Conservation (phyloP, 2,888 invertebrate species). For the Hyposoter dolosus region DNA sequence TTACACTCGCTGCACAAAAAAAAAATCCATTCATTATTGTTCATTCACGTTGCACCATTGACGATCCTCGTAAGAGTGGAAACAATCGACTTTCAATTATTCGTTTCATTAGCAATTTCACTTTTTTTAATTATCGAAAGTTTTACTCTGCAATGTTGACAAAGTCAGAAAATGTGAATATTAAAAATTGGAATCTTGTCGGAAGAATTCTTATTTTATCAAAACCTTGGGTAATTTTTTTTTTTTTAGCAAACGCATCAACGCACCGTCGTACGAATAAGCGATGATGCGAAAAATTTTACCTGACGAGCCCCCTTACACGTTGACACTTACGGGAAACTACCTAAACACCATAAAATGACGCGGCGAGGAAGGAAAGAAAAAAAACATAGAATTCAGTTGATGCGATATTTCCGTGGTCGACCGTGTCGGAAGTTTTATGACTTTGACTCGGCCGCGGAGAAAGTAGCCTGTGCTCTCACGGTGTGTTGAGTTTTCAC, state of each 20-base stretch:
- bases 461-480: slow-evolving; percentile 75
- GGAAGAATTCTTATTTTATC: neutral
- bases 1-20: slow-evolving; percentile 39
- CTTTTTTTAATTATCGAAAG: neutral
- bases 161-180: neutral
- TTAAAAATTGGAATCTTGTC: neutral
- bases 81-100: neutral
- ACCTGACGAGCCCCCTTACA: slow-evolving; percentile 67
- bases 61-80: neutral
- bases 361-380: slow-evolving; percentile 47
- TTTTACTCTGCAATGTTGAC: neutral
- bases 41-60: slow-evolving; percentile 61
- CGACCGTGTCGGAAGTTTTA: slow-evolving; percentile 76
- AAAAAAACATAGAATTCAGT: slow-evolving; percentile 43
- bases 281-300: slow-evolving; percentile 59
- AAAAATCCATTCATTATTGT: slow-evolving; percentile 70
- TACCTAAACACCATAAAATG: slow-evolving; percentile 82
- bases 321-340: slow-evolving; percentile 68
- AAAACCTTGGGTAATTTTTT: neutral
- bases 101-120: neutral
- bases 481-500: slow-evolving; percentile 55
- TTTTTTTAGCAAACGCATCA: neutral
- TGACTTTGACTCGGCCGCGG: slow-evolving; percentile 74
- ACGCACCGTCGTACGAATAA: neutral
- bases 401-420: slow-evolving; percentile 71